Evolutionary conservation across 2,888 invertebrate genomes (phyloP), one percentile per base, ranked within the genome.

Genomic region (Galerucella calmariensis): DNA sequence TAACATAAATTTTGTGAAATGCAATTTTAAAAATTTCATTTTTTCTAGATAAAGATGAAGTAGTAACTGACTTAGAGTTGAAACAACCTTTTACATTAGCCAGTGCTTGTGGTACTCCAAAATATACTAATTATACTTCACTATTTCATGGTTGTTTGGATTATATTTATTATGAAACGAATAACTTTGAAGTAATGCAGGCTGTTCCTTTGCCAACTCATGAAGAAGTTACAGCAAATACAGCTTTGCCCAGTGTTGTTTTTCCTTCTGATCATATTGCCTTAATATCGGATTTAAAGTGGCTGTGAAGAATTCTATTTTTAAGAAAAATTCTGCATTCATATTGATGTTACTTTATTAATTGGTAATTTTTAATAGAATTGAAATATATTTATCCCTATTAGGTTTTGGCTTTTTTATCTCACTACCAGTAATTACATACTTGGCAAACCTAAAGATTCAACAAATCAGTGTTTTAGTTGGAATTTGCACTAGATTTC

Each of bases 181-280:
- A 90, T 72, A 88, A 90, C 70, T 86, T 95, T 16, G 83, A 88
- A 80, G 91, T 95, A 0, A 87, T 90, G 62, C 90, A 94, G 90
- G 92, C 94, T 0, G 90, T 97, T 73, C 97, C 97, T 0, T 88
- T 97, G 81, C 97, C 97, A 0, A 91, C 91, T 65, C 89, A 92
- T 59, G 94, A 95, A 80, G 94, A 97, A 84, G 88, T 98, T 24
- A 90, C 88, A 70, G 88, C 91, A 70, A 89, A 95, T 83, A 90
- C 88, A 56, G 98, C 96, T 1, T 90, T 98, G 77, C 99, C 99
- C 0, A 97, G 96, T 81, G 89, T 94, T 66, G 93, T 94, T 2
- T 95, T 95, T 86, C 98, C 98, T 0, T 98, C 98, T 2, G 98
- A 99, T 88, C 98, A 99, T 87, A 89, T 99, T 78, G 93, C 98